phyloP scores from a whole-genome alignment of 2,888 invertebrate species.

The Rhyacophila evoluta region DNA sequence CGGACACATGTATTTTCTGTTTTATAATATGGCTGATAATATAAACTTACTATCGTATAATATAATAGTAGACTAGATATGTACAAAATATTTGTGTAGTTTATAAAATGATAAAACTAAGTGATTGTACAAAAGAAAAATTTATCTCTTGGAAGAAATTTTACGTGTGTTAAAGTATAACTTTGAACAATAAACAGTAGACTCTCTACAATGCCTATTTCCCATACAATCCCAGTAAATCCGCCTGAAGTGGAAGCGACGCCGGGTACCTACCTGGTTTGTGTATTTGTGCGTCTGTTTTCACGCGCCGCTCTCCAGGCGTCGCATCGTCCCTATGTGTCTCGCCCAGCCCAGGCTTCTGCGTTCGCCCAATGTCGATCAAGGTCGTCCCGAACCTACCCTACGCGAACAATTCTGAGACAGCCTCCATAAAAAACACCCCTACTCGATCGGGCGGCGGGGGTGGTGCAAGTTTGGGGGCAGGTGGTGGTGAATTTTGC shows the following conservation, averaged over 20 bases:
- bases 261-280: neutral
- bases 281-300: neutral
- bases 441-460: neutral
- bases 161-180: no score
- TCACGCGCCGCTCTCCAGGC: neutral
- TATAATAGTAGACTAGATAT: no score
- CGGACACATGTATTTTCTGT: no score
- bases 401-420: slow-evolving; percentile 35
- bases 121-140: no score
- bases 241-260: neutral
- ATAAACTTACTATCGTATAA: no score
- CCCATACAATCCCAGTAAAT: neutral
- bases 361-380: slow-evolving; percentile 46
- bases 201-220: no score
- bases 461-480: slow-evolving; percentile 28
- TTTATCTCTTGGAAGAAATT: no score
- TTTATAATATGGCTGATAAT: no score
- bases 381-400: slow-evolving; percentile 52
- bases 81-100: no score
- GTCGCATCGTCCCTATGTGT: neutral
- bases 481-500: neutral
- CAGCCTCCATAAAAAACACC: slow-evolving; percentile 9
- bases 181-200: no score
- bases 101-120: no score
- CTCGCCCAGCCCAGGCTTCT: slow-evolving; percentile 2